Base-by-base conservation (phyloP, 1,140 invertebrate species). In the Lysiphlebus fabarum region DNA sequence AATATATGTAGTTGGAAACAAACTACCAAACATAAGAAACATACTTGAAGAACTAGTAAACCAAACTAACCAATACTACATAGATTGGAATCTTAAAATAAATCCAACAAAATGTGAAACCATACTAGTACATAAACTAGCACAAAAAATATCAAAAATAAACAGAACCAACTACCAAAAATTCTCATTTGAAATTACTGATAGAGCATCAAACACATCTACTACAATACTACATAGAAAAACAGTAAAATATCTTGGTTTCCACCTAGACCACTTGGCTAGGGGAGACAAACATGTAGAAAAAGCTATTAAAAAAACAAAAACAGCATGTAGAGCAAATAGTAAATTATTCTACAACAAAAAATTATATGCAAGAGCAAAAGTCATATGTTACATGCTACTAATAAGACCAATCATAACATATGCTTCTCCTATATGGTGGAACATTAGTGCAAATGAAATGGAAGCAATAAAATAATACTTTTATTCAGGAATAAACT, bases 21-120 rank as follows among this genome's bases (percentile, higher is more conserved):
- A 51, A 4, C 36, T 38, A 26, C n/a, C 1, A 12, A 14, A 0
- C 2, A 58, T 62, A 2, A 37, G 56, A 41, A 9, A 43, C 0
- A 38, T 38, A 40, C 33, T 62, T 0, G 36, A 56, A 38, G 6
- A 37, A 4, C 9, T 26, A n/a, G 12, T 59, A 10, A 47, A 58
- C 3, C 38, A 59, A 50, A 38, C 50, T 2, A 45, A 55, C n/a
- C 12, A 54, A 6, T 58, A 50, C 12, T 58, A 58, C 17, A 8
- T 10, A 10, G 50, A 11, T 14, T 62, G 61, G 56, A 55, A 58
- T 10, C 36, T 62, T 0, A 49, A 54, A 38, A 42, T 62, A 12
- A 62, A 56, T 26, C n/a, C 45, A 4, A 1, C 14, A 0, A 62
- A 62, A 55, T 53, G 57, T 37, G 62, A 63, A 47, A 56, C 62